Conservation (phyloP, 2,797 vertebrate species). For the Staurois parvus region DNA sequence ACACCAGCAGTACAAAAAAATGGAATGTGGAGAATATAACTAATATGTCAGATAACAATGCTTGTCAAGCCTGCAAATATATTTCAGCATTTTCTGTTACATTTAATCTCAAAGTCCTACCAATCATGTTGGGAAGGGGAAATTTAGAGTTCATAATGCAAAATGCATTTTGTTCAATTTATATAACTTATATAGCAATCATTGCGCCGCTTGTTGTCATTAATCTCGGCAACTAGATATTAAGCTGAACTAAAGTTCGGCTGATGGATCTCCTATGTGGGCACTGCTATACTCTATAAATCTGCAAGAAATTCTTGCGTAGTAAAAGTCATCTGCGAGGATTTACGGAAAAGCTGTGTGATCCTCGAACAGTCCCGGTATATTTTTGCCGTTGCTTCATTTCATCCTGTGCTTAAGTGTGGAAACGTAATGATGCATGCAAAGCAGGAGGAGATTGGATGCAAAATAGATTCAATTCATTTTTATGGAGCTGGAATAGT, state of each 20-base stretch:
- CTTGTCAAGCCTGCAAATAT: slow-evolving; percentile 16
- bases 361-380: slow-evolving; percentile 13
- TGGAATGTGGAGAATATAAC: slow-evolving; percentile 4
- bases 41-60: slow-evolving; percentile 44
- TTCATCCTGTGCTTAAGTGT: slow-evolving; percentile 32
- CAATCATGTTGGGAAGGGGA: slow-evolving; percentile 48
- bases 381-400: slow-evolving; percentile 20
- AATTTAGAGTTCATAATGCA: slow-evolving; percentile 55
- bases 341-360: slow-evolving; percentile 23
- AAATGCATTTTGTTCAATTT: slow-evolving; percentile 54
- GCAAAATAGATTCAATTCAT: slow-evolving; percentile 33
- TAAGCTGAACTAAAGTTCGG: slow-evolving; percentile 49
- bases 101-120: slow-evolving; percentile 51
- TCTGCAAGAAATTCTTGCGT: slow-evolving; percentile 31
- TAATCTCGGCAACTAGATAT: slow-evolving; percentile 51
- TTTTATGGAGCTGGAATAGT: slow-evolving; percentile 22
- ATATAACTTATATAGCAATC: slow-evolving; percentile 55
- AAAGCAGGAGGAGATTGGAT: slow-evolving; percentile 41
- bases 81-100: slow-evolving; percentile 52
- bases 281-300: slow-evolving; percentile 38
- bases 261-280: slow-evolving; percentile 45
- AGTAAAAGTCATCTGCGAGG: slow-evolving; percentile 9
- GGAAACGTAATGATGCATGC: slow-evolving; percentile 34
- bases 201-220: slow-evolving; percentile 31
- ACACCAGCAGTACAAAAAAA: slow-evolving; percentile 14